These are phyloP conservation scores for Orchesella cincta DNA, from an alignment of 1,140 invertebrate genomes.

Conservation along the genomic window DNA sequence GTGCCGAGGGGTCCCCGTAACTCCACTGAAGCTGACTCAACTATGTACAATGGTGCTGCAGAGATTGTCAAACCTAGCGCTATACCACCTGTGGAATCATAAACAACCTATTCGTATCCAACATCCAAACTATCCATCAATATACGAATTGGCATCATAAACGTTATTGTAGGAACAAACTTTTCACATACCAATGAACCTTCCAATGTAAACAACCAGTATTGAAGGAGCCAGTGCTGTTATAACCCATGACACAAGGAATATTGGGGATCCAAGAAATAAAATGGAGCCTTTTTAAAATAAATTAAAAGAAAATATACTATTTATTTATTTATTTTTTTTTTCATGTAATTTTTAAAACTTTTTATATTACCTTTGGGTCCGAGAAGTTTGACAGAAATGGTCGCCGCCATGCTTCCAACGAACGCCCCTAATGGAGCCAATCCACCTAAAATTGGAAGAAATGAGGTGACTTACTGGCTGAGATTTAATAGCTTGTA, in stretches of 20 bases:
- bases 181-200: slow-evolving; percentile 42
- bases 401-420: slow-evolving; percentile 37
- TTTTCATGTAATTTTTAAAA: no score
- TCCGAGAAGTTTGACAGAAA: slow-evolving; percentile 37
- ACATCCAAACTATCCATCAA: no score
- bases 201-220: slow-evolving; percentile 30
- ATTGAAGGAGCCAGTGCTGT: slow-evolving; percentile 37
- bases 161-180: no score
- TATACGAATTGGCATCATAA: no score
- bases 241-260: slow-evolving; percentile 38
- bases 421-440: slow-evolving; percentile 44
- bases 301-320: no score
- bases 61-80: slow-evolving; percentile 40
- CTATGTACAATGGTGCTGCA: slow-evolving; percentile 36
- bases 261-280: slow-evolving; percentile 33
- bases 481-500: no score
- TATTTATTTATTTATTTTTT: no score
- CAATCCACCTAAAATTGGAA: slow-evolving; percentile 38
- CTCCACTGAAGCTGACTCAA: slow-evolving; percentile 33
- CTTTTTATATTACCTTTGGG: no score
- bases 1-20: slow-evolving; percentile 43
- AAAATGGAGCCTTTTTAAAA: slow-evolving; percentile 35
- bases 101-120: background rate
- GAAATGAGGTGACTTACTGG: no score
- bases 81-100: slow-evolving; percentile 36